Percentiles rank a stretch among this genome's conserved stretches.
These are phyloP conservation scores for Plebejus melissa DNA, from an alignment of 2,888 invertebrate genomes.

Conservation along the genomic window DNA sequence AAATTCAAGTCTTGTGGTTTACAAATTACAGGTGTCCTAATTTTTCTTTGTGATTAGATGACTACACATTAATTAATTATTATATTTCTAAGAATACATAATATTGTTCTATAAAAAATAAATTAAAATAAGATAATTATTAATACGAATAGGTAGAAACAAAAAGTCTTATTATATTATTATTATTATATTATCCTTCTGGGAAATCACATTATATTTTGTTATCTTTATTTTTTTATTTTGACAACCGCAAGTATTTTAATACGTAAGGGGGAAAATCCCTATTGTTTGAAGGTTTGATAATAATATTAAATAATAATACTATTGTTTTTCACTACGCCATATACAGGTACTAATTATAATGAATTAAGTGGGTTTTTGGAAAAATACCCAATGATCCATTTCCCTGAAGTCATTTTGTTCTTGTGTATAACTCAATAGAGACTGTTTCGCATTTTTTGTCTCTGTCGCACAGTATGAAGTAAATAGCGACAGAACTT, in stretches of 20 bases:
- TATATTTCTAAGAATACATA: not conserved
- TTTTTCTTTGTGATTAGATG: not conserved
- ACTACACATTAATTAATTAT: not conserved
- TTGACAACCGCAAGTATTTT: not conserved
- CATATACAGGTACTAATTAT: not conserved
- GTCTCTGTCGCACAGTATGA: too few relatives aligned
- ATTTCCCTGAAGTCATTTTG: not conserved
- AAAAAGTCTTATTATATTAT: not conserved
- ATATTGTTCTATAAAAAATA: not conserved
- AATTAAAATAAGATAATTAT: not conserved
- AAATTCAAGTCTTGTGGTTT: not conserved
- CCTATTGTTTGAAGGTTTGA: not conserved
- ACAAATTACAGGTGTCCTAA: not conserved
- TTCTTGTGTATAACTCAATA: not conserved
- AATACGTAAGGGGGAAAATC: not conserved
- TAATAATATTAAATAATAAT: not conserved
- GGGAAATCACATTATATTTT: not conserved
- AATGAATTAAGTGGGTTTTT: not conserved
- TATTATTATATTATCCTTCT: not conserved
- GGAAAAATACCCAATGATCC: not conserved
- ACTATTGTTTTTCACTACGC: not conserved
- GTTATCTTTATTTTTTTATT: not conserved
- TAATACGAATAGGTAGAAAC: not conserved
- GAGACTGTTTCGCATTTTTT: not conserved
- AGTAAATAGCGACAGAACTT: too few relatives aligned